These are phyloP conservation scores for Cecropterus lyciades DNA, from an alignment of 1,140 invertebrate genomes.

Conservation along the genomic window DNA sequence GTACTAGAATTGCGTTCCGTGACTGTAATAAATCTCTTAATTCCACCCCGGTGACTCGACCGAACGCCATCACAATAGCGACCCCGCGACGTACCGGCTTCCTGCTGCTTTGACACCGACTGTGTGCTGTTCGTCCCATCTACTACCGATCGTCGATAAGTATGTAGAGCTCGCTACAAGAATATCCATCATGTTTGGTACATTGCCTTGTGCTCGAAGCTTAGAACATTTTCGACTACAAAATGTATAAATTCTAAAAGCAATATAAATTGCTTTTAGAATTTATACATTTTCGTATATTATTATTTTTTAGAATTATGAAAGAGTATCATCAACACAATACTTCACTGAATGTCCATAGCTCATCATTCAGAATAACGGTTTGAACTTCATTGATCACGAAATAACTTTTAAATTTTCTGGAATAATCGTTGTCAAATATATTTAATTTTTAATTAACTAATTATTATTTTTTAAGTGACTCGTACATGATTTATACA, in stretches of 20 bases:
- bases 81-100: conserved; percentile 23
- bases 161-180: conserved; percentile 12
- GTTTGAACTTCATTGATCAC: too few relatives aligned
- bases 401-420: too few relatives aligned
- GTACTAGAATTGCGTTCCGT: conserved; percentile 58
- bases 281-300: background rate
- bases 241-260: conserved; percentile 27
- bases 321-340: too few relatives aligned
- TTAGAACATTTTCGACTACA: conserved; percentile 27
- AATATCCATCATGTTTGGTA: conserved; percentile 32
- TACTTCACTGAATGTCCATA: too few relatives aligned
- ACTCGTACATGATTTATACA: too few relatives aligned
- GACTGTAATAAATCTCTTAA: conserved; percentile 80
- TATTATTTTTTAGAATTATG: too few relatives aligned
- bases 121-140: conserved; percentile 36
- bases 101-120: conserved; percentile 42
- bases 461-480: too few relatives aligned
- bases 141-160: conserved; percentile 11
- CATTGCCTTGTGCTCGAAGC: conserved; percentile 27
- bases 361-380: too few relatives aligned
- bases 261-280: background rate
- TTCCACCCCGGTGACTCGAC: conserved; percentile 69
- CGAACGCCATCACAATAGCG: conserved; percentile 71
- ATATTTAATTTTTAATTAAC: too few relatives aligned
- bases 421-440: too few relatives aligned